A percentile compares a stretch with the other conserved stretches of the same genome.
phyloP scores from a whole-genome alignment of 2,797 vertebrate species.

The Acanthurus lineatus region DNA sequence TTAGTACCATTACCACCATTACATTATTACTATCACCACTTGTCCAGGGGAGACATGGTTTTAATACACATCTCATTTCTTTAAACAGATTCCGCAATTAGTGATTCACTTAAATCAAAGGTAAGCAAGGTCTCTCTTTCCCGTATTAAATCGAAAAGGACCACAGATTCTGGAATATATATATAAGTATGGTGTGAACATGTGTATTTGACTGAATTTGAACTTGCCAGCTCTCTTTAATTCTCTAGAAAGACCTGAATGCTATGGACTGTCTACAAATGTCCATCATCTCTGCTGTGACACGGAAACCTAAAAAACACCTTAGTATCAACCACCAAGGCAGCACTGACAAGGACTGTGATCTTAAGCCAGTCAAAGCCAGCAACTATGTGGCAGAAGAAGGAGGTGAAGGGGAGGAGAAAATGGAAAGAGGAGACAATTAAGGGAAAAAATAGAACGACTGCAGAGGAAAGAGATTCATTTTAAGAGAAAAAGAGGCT shows the following conservation, averaged over 20 bases:
- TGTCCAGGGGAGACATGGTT: not conserved
- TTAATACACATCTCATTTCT: conserved; percentile 43
- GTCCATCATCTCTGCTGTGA: conserved; percentile 92
- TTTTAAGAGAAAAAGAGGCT: not conserved
- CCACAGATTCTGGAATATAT: not conserved
- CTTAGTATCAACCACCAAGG: conserved; percentile 83
- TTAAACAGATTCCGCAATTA: conserved; percentile 90
- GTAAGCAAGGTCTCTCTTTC: conserved; percentile 75
- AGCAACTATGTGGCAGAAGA: conserved; percentile 70
- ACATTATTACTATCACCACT: not conserved
- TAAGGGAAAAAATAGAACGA: conserved; percentile 30
- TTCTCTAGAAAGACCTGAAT: conserved; percentile 88
- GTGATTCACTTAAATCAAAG: conserved; percentile 93
- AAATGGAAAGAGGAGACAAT: conserved; percentile 33
- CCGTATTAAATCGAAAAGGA: not conserved
- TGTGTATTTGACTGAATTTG: conserved; percentile 13
- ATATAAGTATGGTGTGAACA: not conserved
- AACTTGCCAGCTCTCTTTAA: conserved; percentile 84
- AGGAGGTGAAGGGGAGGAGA: conserved; percentile 28
- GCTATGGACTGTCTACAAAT: conserved; percentile 90
- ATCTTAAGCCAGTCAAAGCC: conserved; percentile 87
- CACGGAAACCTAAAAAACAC: conserved; percentile 93
- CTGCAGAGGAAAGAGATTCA: not conserved
- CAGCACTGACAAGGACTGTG: conserved; percentile 91
- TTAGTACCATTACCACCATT: conserved; percentile 1